Conservation (phyloP, 1,140 invertebrate species). For the Drosophila pseudoananassae region DNA sequence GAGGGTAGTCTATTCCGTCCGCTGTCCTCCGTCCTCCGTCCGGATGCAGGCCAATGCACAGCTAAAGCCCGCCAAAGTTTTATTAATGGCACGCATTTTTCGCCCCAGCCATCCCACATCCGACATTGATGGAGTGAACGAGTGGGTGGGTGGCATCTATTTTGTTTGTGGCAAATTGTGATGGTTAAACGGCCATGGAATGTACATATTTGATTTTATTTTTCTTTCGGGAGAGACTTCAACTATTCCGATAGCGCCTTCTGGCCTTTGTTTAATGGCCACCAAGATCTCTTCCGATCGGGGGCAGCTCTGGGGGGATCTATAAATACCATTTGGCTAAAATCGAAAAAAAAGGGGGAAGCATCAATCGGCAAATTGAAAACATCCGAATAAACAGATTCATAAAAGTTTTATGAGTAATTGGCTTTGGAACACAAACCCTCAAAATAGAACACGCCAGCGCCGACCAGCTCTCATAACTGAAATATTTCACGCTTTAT, state of each 20-base stretch:
- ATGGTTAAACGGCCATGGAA: constrained; percentile 3
- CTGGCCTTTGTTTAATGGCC: constrained; percentile 46
- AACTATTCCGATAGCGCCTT: constrained; percentile 17
- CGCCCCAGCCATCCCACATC: neutral
- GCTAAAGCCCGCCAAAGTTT: constrained; percentile 52
- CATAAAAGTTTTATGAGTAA: constrained; percentile 80
- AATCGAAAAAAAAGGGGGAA: constrained; percentile 18
- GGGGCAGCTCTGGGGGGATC: neutral
- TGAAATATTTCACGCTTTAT: constrained; percentile 77
- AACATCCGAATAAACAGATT: constrained; percentile 72
- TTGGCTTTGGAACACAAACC: constrained; percentile 43
- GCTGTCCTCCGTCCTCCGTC: neutral
- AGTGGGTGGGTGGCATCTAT: neutral
- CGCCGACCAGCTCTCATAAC: constrained; percentile 35
- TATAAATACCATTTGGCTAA: constrained; percentile 37
- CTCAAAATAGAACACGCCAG: constrained; percentile 35
- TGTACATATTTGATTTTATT: neutral
- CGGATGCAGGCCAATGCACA: constrained; percentile 47
- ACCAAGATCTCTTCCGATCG: constrained; percentile 17
- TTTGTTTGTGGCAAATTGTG: neutral
- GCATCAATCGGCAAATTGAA: constrained; percentile 34
- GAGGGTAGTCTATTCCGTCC: too few species aligned
- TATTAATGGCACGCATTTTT: constrained; percentile 74
- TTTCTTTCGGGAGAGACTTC: neutral
- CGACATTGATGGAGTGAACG: neutral